These are phyloP conservation scores for Halcyon senegalensis DNA, from an alignment of 2,113 vertebrate genomes.

Conservation along the genomic window DNA sequence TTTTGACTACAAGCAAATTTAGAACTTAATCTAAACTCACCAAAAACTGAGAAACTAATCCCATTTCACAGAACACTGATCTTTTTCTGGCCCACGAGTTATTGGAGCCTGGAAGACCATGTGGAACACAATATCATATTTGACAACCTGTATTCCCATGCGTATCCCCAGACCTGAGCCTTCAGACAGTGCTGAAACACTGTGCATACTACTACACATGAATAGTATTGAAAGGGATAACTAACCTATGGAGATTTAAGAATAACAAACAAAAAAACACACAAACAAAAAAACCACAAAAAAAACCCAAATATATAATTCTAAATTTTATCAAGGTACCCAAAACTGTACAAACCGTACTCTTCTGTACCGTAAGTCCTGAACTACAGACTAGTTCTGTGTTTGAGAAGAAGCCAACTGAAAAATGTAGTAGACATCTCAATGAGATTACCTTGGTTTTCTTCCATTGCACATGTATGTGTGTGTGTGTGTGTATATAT, in stretches of 20 bases:
- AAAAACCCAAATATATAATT: neutral
- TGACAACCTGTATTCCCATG: neutral
- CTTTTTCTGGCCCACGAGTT: neutral
- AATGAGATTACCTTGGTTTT: neutral
- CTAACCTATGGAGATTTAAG: neutral
- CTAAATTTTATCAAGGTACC: neutral
- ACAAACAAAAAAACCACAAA: neutral
- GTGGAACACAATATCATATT: neutral
- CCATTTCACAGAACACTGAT: neutral
- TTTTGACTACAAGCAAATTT: neutral
- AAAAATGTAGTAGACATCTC: neutral
- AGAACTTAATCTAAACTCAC: neutral
- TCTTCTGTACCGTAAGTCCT: neutral
- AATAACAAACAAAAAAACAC: too few species aligned
- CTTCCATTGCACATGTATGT: neutral
- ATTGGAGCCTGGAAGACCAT: neutral
- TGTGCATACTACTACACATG: too few species aligned
- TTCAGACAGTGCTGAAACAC: neutral
- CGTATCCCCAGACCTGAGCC: neutral
- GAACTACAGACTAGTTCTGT: neutral
- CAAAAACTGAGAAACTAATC: neutral
- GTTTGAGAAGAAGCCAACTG: neutral
- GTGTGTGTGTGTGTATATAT: neutral
- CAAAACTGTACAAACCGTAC: neutral
- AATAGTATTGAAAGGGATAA: neutral